Conservation (phyloP, 2,888 invertebrate species). For the Cheilosia vernalis region DNA sequence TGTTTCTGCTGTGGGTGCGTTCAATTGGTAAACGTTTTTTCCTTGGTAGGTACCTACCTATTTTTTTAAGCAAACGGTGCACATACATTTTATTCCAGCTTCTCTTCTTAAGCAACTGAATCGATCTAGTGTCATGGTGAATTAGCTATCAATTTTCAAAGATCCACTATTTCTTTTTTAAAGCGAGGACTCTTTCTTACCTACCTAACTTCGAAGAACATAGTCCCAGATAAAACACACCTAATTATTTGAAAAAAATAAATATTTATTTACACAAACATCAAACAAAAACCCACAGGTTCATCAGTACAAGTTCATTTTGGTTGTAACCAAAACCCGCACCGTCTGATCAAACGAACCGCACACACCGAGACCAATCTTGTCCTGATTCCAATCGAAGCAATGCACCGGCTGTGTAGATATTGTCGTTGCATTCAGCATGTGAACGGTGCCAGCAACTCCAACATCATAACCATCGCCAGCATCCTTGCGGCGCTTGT, state of each 20-base stretch:
- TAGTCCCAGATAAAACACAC: too few species aligned
- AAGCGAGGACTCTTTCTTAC: too few species aligned
- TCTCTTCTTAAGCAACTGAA: too few species aligned
- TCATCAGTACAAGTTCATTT: conserved; percentile 88
- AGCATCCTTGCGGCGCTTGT: conserved; percentile 88
- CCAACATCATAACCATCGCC: conserved; percentile 89
- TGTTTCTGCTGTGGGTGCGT: neutral
- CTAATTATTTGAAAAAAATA: conserved; percentile 9
- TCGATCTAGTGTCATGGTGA: too few species aligned
- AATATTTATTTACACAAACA: conserved; percentile 41
- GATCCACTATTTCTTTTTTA: neutral
- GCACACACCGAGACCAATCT: conserved; percentile 93
- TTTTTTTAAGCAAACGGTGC: too few species aligned
- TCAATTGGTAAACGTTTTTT: neutral
- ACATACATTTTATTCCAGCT: too few species aligned
- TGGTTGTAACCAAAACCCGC: conserved; percentile 93
- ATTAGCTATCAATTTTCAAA: too few species aligned
- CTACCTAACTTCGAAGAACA: too few species aligned
- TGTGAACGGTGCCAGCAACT: conserved; percentile 89
- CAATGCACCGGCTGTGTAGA: conserved; percentile 95
- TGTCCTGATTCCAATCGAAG: conserved; percentile 96
- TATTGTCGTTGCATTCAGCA: conserved; percentile 91
- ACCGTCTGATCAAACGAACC: conserved; percentile 96
- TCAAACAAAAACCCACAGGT: neutral
- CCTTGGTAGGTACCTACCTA: too few species aligned